Conservation (phyloP, 2,113 vertebrate species). For the Turnix velox region DNA sequence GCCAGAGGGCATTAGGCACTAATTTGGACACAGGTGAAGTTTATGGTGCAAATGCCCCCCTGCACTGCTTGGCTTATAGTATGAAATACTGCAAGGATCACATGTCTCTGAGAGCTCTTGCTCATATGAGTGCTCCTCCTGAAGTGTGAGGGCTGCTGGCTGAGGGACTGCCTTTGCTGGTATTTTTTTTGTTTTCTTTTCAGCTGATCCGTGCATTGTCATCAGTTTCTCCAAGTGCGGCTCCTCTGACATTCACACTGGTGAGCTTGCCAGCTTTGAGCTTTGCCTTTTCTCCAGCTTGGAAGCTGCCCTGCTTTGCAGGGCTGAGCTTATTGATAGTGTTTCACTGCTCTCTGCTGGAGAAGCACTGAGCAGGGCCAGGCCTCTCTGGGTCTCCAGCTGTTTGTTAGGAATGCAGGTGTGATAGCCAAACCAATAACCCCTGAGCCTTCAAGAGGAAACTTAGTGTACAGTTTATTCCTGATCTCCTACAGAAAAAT, state of each 20-base stretch:
- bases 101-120: not conserved
- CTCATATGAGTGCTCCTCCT: not conserved
- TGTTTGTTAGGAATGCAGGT: slow-evolving; percentile 64
- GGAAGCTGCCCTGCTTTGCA: slow-evolving; percentile 49
- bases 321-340: slow-evolving; percentile 61
- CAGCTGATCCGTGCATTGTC: not conserved
- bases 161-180: not conserved
- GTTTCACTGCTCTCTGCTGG: slow-evolving; percentile 84
- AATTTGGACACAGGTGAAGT: not conserved
- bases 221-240: not conserved
- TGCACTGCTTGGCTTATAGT: not conserved
- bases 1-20: not conserved
- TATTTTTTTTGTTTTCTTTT: not conserved
- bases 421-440: slow-evolving; percentile 37
- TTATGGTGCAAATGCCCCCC: not conserved
- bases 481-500: not conserved
- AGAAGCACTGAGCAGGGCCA: slow-evolving; percentile 67
- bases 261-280: slow-evolving; percentile 42
- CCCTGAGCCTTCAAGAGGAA: slow-evolving; percentile 6
- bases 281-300: slow-evolving; percentile 31
- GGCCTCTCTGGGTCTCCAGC: slow-evolving; percentile 1
- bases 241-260: not conserved
- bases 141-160: not conserved
- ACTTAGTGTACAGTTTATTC: not conserved
- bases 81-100: not conserved